Evolutionary conservation across 2,113 vertebrate genomes (phyloP), one percentile per base, ranked within the genome.

Genomic region (Callorhinus ursinus): DNA sequence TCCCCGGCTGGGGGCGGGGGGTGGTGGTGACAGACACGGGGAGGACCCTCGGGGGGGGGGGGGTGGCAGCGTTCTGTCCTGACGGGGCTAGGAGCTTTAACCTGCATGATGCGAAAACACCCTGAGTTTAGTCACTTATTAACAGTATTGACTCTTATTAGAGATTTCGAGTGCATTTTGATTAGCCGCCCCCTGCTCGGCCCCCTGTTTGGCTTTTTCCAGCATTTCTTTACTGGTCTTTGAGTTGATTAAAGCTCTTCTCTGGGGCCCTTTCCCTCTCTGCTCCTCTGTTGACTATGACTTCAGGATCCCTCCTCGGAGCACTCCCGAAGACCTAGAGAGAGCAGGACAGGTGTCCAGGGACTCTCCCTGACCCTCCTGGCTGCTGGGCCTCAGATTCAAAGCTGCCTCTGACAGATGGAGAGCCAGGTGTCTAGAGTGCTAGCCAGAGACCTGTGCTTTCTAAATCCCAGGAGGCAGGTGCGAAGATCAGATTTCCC

Each of bases 361-460:
- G 74, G 13, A 10, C 19, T 28, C 42, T 22, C 19, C 22, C 36
- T 22, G 67, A 6, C 8, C 24, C 53, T 61, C 2, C 0, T 0
- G 1, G 10, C 22, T 2, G 24, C 36, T 9, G n/a, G 21, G 33
- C 53, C 57, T 74, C 36, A 33, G 33, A 31, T 13, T 28, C 59
- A 46, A 59, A 85, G 65, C 53, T 33, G 31, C 46, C 31, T 31
- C 31, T 0, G 3, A 15, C 26, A 26, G n/a, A 21, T 2, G 0
- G 7, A 36, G 7, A 61, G 79, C n/a, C 3, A 69, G 42, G 55
- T 0, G 0, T 5, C 28, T 4, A 9, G 19, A 39, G 84, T 18
- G 31, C 33, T 22, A 24, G 77, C 21, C 42, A 8, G n/a, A 0
- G 2, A 22, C 14, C 22, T 13, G 61, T 39, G 22, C 46, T 53